Evolutionary conservation across 1,140 invertebrate species (phyloP).

Genomic region (Portunus trituberculatus): DNA sequence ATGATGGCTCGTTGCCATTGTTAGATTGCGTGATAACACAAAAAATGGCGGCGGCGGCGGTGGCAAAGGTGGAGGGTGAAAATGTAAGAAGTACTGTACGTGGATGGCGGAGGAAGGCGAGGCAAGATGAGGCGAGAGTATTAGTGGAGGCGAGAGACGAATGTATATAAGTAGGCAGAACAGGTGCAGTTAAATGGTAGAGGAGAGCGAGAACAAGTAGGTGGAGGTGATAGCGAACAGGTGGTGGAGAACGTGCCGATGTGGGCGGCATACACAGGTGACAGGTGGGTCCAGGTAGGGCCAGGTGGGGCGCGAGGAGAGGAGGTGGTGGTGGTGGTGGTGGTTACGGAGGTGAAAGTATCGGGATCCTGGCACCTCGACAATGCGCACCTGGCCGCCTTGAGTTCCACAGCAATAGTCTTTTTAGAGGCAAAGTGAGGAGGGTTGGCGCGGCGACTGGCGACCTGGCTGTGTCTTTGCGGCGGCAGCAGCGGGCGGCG

Average conservation of each 20-base stretch:
- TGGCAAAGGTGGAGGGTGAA: no score
- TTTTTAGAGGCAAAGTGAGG: no score
- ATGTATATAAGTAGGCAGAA: background rate
- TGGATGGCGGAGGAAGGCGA: no score
- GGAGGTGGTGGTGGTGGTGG: background rate
- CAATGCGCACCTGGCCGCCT: background rate
- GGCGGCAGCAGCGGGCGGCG: no score
- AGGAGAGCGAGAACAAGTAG: background rate
- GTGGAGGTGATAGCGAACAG: background rate
- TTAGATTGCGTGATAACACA: background rate
- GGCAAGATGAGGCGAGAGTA: no score
- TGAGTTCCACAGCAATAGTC: background rate
- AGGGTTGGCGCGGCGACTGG: no score
- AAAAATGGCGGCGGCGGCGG: background rate
- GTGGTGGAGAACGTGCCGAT: background rate
- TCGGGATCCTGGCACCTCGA: slow-evolving; percentile 7
- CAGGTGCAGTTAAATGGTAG: background rate
- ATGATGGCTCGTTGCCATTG: background rate
- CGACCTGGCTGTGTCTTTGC: no score
- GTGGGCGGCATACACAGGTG: background rate
- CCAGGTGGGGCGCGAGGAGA: background rate
- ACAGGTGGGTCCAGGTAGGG: background rate
- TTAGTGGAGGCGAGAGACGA: no score
- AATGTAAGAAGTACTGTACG: no score
- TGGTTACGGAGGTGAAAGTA: slow-evolving; percentile 20